These are phyloP conservation scores for Pantherophis guttatus DNA, from an alignment of 2,113 vertebrate species.

Conservation along the genomic window DNA sequence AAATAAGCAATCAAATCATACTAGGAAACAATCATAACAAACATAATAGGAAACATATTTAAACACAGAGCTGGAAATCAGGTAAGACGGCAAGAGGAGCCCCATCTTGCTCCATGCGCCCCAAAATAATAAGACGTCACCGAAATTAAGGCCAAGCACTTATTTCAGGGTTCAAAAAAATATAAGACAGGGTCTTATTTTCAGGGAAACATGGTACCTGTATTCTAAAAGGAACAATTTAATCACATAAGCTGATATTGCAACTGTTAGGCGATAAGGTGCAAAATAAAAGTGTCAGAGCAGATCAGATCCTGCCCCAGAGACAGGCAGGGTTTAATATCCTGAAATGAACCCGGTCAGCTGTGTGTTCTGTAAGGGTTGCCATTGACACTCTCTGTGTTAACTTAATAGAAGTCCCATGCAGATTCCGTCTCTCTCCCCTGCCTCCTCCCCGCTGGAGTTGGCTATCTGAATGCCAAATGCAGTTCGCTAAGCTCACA, in stretches of 20 bases:
- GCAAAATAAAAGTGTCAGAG: constrained; percentile 10
- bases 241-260: neutral
- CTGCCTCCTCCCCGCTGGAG: neutral
- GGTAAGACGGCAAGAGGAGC: too few species aligned
- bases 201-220: too few species aligned
- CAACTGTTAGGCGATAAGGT: neutral
- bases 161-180: too few species aligned
- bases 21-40: too few species aligned
- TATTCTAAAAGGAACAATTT: constrained; percentile 10
- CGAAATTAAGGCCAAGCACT: too few species aligned
- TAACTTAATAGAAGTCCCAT: constrained; percentile 30
- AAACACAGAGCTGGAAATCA: too few species aligned
- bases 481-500: constrained; percentile 52
- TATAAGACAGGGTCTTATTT: too few species aligned
- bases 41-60: too few species aligned
- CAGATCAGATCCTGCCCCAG: constrained; percentile 12
- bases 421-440: constrained; percentile 41
- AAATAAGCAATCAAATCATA: too few species aligned
- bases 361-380: constrained; percentile 54
- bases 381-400: constrained; percentile 50
- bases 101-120: too few species aligned
- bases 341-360: constrained; percentile 52
- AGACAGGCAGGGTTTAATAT: constrained; percentile 36
- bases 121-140: too few species aligned
- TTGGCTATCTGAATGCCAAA: constrained; percentile 60